Percentiles rank a stretch among this genome's conserved stretches.
Evolutionary conservation across 2,888 invertebrate genomes (phyloP).

Genomic region (Spodoptera exigua): DNA sequence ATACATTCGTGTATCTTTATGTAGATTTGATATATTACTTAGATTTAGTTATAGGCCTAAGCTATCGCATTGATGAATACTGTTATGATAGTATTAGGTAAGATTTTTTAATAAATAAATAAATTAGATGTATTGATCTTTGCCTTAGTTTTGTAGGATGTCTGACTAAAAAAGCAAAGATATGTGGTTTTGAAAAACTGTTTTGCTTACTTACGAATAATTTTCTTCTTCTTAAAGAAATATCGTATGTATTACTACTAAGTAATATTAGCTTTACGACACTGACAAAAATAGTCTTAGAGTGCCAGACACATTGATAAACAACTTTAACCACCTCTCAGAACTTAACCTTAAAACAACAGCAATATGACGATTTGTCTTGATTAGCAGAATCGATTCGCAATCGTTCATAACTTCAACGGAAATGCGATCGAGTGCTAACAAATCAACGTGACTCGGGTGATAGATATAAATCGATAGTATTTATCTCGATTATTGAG

Average conservation of each 20-base stretch:
- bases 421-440: slow-evolving; percentile 53
- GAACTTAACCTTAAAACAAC: slow-evolving; percentile 31
- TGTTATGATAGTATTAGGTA: too few species aligned
- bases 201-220: too few species aligned
- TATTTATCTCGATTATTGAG: slow-evolving; percentile 74
- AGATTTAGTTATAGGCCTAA: too few species aligned
- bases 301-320: slow-evolving; percentile 22
- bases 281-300: slow-evolving; percentile 3
- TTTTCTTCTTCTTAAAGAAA: too few species aligned
- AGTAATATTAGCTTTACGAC: too few species aligned
- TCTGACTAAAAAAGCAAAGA: too few species aligned
- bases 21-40: not conserved
- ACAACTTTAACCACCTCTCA: slow-evolving; percentile 21
- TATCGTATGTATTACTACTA: too few species aligned
- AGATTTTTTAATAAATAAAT: too few species aligned
- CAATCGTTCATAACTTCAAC: slow-evolving; percentile 50
- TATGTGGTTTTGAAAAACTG: too few species aligned
- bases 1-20: not conserved
- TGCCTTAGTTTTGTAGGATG: too few species aligned
- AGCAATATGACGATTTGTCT: slow-evolving; percentile 41
- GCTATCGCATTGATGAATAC: too few species aligned
- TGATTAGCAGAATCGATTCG: slow-evolving; percentile 54
- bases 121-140: too few species aligned
- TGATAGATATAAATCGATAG: slow-evolving; percentile 75
- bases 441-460: slow-evolving; percentile 63